Evolutionary conservation across 2,888 invertebrate species (phyloP).

Genomic region (Erannis defoliaria): DNA sequence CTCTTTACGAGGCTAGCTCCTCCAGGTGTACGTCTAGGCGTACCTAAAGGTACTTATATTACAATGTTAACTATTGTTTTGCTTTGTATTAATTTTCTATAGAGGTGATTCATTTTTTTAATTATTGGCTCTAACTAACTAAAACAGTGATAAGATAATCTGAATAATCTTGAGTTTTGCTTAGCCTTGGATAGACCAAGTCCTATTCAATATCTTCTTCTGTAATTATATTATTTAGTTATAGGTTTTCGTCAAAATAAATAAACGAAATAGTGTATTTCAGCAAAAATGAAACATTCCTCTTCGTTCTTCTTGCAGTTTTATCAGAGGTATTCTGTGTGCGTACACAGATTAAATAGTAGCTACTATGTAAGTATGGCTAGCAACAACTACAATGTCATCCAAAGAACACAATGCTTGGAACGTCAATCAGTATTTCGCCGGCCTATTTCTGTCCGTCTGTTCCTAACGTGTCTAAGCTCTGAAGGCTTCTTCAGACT

Average conservation of each 20-base stretch:
- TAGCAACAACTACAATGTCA: conserved; percentile 29
- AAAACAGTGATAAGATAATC: too few species aligned
- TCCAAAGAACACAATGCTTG: conserved; percentile 31
- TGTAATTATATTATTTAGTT: too few species aligned
- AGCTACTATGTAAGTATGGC: neutral
- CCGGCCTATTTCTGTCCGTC: conserved; percentile 34
- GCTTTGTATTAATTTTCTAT: too few species aligned
- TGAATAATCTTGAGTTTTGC: too few species aligned
- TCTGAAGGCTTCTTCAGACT: conserved; percentile 41
- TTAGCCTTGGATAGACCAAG: too few species aligned
- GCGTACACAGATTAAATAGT: neutral
- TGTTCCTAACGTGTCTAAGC: conserved; percentile 40
- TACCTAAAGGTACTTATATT: too few species aligned
- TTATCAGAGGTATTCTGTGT: conserved; percentile 4
- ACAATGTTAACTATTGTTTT: too few species aligned
- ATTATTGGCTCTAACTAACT: too few species aligned
- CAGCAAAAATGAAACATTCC: neutral
- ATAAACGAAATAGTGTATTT: neutral
- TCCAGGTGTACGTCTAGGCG: too few species aligned
- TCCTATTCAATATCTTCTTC: neutral
- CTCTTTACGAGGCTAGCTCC: too few species aligned
- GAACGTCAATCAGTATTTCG: conserved; percentile 35
- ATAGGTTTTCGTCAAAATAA: neutral
- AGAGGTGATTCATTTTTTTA: too few species aligned
- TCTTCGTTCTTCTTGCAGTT: too few species aligned